Conservation (phyloP, 2,888 invertebrate species). For the Eretmocerus hayati region DNA sequence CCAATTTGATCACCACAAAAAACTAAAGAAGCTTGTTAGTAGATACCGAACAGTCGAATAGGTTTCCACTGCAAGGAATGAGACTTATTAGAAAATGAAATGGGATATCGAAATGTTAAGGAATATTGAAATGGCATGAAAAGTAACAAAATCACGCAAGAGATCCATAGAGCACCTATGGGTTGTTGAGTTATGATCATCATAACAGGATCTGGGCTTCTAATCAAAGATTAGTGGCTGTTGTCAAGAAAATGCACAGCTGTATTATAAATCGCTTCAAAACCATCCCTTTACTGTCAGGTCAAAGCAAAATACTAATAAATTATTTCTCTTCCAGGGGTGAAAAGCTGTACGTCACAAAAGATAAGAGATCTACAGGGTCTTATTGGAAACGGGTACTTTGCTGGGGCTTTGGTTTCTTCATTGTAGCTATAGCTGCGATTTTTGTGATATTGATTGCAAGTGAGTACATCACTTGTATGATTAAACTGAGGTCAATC, state of each 20-base stretch:
- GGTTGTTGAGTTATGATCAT: conserved; percentile 17
- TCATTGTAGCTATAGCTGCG: conserved; percentile 59
- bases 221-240: conserved; percentile 36
- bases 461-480: conserved; percentile 51
- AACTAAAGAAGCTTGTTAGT: no score
- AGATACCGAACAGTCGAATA: no score
- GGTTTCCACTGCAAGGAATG: no score
- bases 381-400: conserved; percentile 56
- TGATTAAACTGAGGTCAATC: not conserved
- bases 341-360: conserved; percentile 75
- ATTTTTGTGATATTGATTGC: conserved; percentile 68
- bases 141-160: conserved; percentile 18
- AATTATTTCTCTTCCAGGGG: conserved; percentile 54
- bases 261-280: conserved; percentile 41
- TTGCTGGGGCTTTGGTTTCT: conserved; percentile 64
- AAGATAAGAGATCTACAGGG: conserved; percentile 67
- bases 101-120: no score
- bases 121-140: conserved; percentile 15
- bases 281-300: conserved; percentile 6
- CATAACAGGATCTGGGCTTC: conserved; percentile 31
- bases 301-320: not conserved
- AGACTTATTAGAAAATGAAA: no score
- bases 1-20: no score
- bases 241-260: conserved; percentile 32
- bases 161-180: conserved; percentile 22